Percentiles rank a stretch among this genome's conserved stretches.
These are phyloP conservation scores for Margarornis squamiger DNA, from an alignment of 2,797 vertebrate species.

Conservation along the genomic window DNA sequence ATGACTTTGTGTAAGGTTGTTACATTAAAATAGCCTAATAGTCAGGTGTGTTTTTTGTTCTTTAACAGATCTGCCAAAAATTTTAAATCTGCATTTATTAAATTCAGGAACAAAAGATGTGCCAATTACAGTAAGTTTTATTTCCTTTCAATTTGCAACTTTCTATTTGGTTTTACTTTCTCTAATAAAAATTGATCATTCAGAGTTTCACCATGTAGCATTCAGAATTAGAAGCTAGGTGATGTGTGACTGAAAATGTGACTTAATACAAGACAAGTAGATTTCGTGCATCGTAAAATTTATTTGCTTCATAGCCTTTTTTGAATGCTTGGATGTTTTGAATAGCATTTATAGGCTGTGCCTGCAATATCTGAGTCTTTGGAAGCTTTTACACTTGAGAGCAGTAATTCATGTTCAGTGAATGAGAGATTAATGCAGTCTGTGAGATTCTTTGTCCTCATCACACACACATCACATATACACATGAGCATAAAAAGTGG, in stretches of 20 bases:
- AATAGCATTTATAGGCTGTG: neutral
- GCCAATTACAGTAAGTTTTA: slow-evolving; percentile 91
- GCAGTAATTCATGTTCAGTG: neutral
- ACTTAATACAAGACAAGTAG: neutral
- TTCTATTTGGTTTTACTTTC: neutral
- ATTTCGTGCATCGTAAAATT: neutral
- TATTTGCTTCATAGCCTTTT: neutral
- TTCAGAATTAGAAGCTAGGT: neutral
- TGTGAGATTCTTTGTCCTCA: neutral
- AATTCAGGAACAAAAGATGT: slow-evolving; percentile 99
- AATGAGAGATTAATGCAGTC: neutral
- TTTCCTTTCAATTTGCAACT: slow-evolving; percentile 32
- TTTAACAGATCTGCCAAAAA: slow-evolving; percentile 92
- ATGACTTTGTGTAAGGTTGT: neutral
- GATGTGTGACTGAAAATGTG: neutral
- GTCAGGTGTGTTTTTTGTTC: slow-evolving; percentile 23
- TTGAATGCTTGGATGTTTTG: neutral
- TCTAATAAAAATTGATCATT: neutral
- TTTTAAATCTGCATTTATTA: slow-evolving; percentile 96
- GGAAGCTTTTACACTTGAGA: neutral
- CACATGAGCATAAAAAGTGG: neutral
- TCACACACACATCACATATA: neutral
- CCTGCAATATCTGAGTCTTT: neutral
- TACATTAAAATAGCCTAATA: slow-evolving; percentile 5
- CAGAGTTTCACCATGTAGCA: neutral